Percentiles rank a stretch among this genome's conserved stretches.
phyloP scores from a whole-genome alignment of 2,888 invertebrate species.

The Acleris cristana region DNA sequence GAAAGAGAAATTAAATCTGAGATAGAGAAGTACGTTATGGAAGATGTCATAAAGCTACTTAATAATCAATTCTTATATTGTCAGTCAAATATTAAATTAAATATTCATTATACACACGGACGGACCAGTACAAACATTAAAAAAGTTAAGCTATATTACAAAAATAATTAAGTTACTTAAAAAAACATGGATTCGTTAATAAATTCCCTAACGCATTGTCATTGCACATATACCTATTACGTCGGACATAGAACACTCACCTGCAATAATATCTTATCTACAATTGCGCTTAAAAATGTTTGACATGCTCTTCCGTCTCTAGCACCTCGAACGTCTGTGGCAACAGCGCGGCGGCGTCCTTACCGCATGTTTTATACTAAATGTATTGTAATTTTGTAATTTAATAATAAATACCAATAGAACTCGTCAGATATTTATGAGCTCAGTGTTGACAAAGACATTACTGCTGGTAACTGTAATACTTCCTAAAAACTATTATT shows the following conservation, averaged over 20 bases:
- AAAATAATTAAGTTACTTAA: slow-evolving; percentile 17
- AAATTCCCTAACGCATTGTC: slow-evolving; percentile 22
- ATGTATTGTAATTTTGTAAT: too few relatives aligned
- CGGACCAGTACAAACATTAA: slow-evolving; percentile 22
- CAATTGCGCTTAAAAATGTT: too few relatives aligned
- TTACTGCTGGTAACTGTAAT: neutral
- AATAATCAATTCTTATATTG: too few relatives aligned
- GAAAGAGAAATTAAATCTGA: neutral
- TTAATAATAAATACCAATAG: too few relatives aligned
- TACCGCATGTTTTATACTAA: too few relatives aligned
- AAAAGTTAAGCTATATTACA: slow-evolving; percentile 12
- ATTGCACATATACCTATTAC: slow-evolving; percentile 29
- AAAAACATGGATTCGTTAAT: neutral
- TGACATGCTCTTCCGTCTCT: too few relatives aligned
- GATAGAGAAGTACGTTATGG: neutral
- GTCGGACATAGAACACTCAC: neutral
- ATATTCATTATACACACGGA: slow-evolving; percentile 24
- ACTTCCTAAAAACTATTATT: neutral
- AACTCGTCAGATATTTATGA: too few relatives aligned
- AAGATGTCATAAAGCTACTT: slow-evolving; percentile 3
- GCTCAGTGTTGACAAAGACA: too few relatives aligned
- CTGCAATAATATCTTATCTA: neutral
- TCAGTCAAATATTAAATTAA: neutral
- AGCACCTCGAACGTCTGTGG: too few relatives aligned
- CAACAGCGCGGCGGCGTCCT: too few relatives aligned